These are phyloP conservation scores for Leucosticte australis DNA, from an alignment of 2,113 vertebrate genomes.

Conservation along the genomic window DNA sequence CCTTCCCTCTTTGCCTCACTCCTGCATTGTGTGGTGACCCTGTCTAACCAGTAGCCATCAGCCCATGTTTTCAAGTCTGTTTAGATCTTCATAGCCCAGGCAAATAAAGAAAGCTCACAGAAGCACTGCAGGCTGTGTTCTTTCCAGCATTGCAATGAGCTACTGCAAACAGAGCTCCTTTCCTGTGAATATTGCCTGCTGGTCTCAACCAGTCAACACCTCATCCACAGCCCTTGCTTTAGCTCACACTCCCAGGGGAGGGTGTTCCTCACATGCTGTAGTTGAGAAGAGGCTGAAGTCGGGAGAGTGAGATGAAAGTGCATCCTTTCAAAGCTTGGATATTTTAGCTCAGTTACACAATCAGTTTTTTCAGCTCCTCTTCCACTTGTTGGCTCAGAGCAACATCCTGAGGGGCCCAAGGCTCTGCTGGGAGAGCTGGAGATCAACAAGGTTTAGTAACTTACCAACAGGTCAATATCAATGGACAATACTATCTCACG, in stretches of 20 bases:
- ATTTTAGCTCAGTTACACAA: neutral
- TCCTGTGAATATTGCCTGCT: neutral
- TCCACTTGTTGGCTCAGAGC: neutral
- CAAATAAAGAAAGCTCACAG: constrained; percentile 59
- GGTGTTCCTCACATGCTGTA: neutral
- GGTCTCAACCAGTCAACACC: neutral
- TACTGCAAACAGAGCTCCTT: neutral
- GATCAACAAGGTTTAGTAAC: fast-evolving
- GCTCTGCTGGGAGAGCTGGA: neutral
- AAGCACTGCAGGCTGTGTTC: neutral
- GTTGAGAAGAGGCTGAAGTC: neutral
- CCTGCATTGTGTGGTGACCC: neutral
- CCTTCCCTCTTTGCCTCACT: constrained; percentile 23
- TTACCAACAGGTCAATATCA: neutral
- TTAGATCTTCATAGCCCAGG: constrained; percentile 45
- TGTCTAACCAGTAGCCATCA: neutral
- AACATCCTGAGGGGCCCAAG: neutral
- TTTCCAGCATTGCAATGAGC: neutral
- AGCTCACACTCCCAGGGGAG: neutral
- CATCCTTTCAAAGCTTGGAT: neutral
- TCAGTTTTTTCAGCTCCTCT: neutral
- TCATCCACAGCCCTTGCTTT: neutral
- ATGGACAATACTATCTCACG: fast-evolving
- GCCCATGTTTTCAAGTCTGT: constrained; percentile 12
- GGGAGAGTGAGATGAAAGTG: fast-evolving